phyloP scores from a whole-genome alignment of 2,113 vertebrate species.

The Neodontobutis hainanensis region DNA sequence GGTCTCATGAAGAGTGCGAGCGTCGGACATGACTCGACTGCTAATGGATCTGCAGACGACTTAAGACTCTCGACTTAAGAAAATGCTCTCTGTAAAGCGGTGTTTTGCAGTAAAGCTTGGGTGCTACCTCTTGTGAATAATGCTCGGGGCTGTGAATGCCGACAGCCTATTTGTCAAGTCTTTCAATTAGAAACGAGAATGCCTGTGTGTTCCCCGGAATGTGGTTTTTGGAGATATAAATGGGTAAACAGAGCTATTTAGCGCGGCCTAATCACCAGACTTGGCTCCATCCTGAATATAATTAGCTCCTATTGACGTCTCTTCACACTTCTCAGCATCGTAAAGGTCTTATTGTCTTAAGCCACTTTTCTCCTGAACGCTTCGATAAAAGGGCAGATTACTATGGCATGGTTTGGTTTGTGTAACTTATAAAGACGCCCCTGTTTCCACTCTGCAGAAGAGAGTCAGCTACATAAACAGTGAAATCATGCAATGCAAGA shows the following conservation, averaged over 20 bases:
- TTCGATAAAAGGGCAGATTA: no score
- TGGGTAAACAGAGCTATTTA: slow-evolving; percentile 69
- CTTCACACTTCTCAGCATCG: not conserved
- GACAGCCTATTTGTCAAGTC: slow-evolving; percentile 68
- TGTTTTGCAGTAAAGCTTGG: slow-evolving; percentile 43
- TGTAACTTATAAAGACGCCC: not conserved
- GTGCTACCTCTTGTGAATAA: slow-evolving; percentile 43
- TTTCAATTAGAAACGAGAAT: slow-evolving; percentile 67
- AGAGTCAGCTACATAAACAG: no score
- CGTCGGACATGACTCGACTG: slow-evolving; percentile 59
- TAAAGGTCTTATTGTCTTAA: not conserved
- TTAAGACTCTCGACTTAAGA: slow-evolving; percentile 29
- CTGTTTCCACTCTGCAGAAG: no score
- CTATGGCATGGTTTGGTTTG: not conserved
- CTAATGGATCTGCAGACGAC: slow-evolving; percentile 45
- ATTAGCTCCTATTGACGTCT: slow-evolving; percentile 67
- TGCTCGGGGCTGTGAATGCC: slow-evolving; percentile 53
- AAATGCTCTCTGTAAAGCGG: slow-evolving; percentile 36
- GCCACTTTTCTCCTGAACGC: not conserved
- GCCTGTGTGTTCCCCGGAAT: slow-evolving; percentile 39
- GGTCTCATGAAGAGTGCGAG: slow-evolving; percentile 53
- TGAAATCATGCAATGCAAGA: no score
- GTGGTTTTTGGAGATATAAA: slow-evolving; percentile 64
- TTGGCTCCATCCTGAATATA: slow-evolving; percentile 65
- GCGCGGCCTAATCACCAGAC: slow-evolving; percentile 60